Conservation (phyloP, 2,888 invertebrate genomes). For the Catonia carolina region DNA sequence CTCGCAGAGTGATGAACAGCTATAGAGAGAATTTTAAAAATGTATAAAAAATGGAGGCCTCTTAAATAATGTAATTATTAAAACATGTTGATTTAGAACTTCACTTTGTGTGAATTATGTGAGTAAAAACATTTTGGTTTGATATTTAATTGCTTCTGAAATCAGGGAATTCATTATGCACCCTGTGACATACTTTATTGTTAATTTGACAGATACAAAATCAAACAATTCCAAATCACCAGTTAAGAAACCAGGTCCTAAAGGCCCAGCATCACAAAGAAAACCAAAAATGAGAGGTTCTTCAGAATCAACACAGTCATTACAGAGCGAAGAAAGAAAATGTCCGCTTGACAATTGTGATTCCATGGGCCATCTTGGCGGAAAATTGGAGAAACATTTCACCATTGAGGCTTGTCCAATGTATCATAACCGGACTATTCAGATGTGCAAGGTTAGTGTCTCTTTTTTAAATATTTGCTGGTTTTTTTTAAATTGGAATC, state of each 20-base stretch:
- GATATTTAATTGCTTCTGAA: no score
- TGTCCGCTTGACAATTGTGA: slow-evolving; percentile 84
- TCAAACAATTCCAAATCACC: slow-evolving; percentile 55
- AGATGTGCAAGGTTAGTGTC: slow-evolving; percentile 55
- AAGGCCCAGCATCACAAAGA: slow-evolving; percentile 31
- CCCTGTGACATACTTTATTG: no score
- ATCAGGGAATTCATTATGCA: no score
- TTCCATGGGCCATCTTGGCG: slow-evolving; percentile 80
- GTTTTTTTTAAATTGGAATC: background rate
- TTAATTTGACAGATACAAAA: slow-evolving; percentile 39
- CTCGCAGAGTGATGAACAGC: no score
- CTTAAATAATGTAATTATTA: no score
- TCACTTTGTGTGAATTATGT: no score
- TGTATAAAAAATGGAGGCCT: no score
- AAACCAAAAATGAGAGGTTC: slow-evolving; percentile 25
- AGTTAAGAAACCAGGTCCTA: slow-evolving; percentile 50
- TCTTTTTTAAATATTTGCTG: background rate
- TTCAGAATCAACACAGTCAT: slow-evolving; percentile 14
- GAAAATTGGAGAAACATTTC: slow-evolving; percentile 73
- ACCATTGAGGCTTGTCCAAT: slow-evolving; percentile 86
- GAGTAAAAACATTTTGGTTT: no score
- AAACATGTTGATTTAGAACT: no score
- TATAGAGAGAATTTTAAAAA: no score
- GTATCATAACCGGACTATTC: slow-evolving; percentile 78
- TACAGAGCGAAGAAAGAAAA: slow-evolving; percentile 53